phyloP scores from a whole-genome alignment of 2,113 vertebrate genomes.

The Strigops habroptila region DNA sequence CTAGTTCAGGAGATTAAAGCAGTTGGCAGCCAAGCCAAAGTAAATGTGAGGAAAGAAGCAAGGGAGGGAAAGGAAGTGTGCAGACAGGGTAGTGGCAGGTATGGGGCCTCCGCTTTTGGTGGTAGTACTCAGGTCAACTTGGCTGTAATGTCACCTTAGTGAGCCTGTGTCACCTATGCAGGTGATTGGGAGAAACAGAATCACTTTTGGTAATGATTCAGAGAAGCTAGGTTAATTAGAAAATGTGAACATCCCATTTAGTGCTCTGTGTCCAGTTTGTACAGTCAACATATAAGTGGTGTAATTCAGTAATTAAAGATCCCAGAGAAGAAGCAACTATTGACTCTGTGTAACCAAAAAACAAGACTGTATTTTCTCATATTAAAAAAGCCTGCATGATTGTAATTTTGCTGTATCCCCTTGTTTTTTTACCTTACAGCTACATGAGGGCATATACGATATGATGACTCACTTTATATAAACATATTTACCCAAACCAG shows the following conservation, averaged over 20 bases:
- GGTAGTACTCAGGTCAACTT: not conserved
- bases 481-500: not conserved
- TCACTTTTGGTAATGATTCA: not conserved
- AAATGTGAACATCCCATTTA: not conserved
- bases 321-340: not conserved
- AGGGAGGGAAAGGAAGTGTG: not conserved
- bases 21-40: not conserved
- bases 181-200: not conserved
- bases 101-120: not conserved
- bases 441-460: not conserved
- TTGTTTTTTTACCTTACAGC: not conserved
- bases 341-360: not conserved
- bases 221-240: not conserved
- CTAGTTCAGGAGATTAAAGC: not conserved
- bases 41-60: not conserved
- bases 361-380: not conserved
- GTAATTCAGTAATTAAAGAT: not conserved
- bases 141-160: not conserved
- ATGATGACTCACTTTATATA: not conserved
- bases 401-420: not conserved
- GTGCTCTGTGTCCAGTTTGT: not conserved
- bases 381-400: not conserved
- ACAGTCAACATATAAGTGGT: not conserved
- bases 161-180: not conserved
- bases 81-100: not conserved